Evolutionary conservation across 2,113 vertebrate genomes (phyloP).

Genomic region (Balaeniceps rex): DNA sequence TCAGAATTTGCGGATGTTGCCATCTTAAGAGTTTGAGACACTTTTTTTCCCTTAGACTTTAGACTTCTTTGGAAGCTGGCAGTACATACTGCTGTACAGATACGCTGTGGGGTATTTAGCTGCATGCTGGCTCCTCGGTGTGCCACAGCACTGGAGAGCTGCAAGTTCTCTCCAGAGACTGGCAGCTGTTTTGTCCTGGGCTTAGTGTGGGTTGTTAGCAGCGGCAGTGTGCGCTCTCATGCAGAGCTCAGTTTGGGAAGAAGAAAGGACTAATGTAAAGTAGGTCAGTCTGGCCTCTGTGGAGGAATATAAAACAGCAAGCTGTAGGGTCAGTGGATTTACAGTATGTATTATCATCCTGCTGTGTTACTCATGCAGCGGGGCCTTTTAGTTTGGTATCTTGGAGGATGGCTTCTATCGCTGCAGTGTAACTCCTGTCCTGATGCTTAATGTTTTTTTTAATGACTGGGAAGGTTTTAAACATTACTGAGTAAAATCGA

Average conservation of each 20-base stretch:
- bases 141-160: not conserved
- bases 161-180: not conserved
- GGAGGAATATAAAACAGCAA: slow-evolving; percentile 32
- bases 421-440: not conserved
- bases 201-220: not conserved
- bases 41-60: not conserved
- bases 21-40: not conserved
- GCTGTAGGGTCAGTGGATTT: slow-evolving; percentile 31
- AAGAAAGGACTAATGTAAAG: slow-evolving; percentile 33
- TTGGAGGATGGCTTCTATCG: not conserved
- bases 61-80: not conserved
- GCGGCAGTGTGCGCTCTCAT: not conserved
- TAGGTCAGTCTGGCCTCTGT: slow-evolving; percentile 43
- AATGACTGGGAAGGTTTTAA: not conserved
- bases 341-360: not conserved
- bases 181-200: slow-evolving; percentile 14
- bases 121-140: not conserved
- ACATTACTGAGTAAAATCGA: not conserved
- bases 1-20: not conserved
- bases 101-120: not conserved
- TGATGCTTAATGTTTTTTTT: not conserved
- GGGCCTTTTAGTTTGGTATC: not conserved
- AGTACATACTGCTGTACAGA: not conserved
- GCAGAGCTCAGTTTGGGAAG: slow-evolving; percentile 3
- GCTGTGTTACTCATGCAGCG: not conserved